Conservation (phyloP, 1,140 invertebrate species). For the Bacillus rossius region DNA sequence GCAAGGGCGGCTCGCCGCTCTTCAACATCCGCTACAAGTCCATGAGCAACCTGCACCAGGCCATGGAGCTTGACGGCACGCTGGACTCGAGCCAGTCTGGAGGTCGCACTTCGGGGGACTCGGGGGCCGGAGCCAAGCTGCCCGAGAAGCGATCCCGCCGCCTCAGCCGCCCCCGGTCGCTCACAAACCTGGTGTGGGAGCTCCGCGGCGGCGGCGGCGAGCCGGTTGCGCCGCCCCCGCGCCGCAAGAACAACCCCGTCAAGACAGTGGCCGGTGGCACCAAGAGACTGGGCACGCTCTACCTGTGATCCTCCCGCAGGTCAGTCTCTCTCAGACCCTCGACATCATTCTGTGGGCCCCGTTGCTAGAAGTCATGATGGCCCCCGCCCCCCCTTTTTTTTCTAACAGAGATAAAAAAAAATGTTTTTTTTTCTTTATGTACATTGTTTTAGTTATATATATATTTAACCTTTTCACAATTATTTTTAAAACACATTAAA, state of each 20-base stretch:
- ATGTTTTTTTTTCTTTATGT: no score
- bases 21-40: constrained; percentile 82
- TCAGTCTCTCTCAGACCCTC: no score
- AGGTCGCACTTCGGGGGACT: constrained; percentile 77
- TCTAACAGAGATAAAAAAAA: no score
- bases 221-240: constrained; percentile 39
- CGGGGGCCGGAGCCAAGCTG: constrained; percentile 67
- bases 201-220: constrained; percentile 49
- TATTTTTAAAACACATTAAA: no score
- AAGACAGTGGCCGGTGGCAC: constrained; percentile 41
- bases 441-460: no score
- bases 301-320: constrained; percentile 38
- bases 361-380: no score
- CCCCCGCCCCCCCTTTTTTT: no score
- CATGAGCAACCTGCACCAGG: constrained; percentile 68
- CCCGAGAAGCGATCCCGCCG: constrained; percentile 63
- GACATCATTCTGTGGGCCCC: no score
- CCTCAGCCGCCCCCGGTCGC: constrained; percentile 57
- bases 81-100: constrained; percentile 84
- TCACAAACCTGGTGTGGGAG: constrained; percentile 85
- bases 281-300: constrained; percentile 46
- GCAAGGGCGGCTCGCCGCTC: constrained; percentile 67
- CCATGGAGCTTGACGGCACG: constrained; percentile 71
- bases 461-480: no score
- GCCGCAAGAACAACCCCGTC: constrained; percentile 29